Base-by-base conservation (phyloP, 2,113 vertebrate genomes). In the Nothocercus nigrocapillus region DNA sequence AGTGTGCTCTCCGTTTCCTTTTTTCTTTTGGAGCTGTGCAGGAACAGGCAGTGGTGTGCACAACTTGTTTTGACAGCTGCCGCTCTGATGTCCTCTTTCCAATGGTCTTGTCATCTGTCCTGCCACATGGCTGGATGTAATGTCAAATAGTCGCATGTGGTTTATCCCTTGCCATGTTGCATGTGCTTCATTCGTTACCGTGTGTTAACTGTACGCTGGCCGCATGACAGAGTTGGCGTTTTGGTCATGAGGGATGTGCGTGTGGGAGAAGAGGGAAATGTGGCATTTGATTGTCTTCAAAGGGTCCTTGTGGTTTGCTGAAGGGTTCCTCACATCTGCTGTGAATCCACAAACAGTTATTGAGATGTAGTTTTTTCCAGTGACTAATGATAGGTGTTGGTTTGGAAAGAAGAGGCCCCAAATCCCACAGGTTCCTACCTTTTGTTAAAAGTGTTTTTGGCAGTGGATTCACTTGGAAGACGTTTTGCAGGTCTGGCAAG, bases 121-220 rank as follows among this genome's bases (percentile, higher is more conserved):
- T 47, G 45, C 30, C 18, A 1, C 11, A 30, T 44, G 34, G 85
- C 25, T 30, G 19, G 44, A 51, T 75, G 11, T 56, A 32, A 16
- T 19, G 25, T 88, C 70, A 76, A 2, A 38, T 5, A 9, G 8
- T 68, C 9, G 1, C 24, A 2, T 34, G 40, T 0, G 0, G 42
- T 53, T 72, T 38, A 12, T 68, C 42, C 13, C 61, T 70, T 27
- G 11, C 68, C 27, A 0, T 42, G 66, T n/a, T 74, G 8, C 7
- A 6, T 19, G 21, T 59, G 45, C 45, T 54, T 74, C 58, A 36
- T 88, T 91, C 59, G 69, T 66, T 27, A 28, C 73, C 18, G 1
- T 32, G 27, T 77, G 40, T 70, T 82, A 74, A 44, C 90, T 16
- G 20, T 49, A 54, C 62, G 47, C 40, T 24, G 36, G 4, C 51